These are phyloP conservation scores for Cottoperca gobio DNA, from an alignment of 2,797 vertebrate species.

Conservation along the genomic window DNA sequence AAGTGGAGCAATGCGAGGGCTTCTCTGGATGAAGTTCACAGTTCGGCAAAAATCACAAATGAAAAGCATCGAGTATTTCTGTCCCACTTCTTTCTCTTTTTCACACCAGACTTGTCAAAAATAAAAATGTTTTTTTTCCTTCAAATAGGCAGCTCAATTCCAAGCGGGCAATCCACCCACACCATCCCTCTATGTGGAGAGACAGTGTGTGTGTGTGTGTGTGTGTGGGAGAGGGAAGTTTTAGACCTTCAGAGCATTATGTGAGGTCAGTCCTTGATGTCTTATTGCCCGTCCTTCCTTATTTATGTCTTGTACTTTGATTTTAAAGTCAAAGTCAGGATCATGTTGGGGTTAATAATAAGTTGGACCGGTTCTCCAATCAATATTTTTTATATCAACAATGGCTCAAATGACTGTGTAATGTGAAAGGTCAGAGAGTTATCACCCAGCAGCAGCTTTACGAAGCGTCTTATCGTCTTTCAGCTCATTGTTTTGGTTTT, in stretches of 20 bases:
- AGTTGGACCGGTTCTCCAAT: slow-evolving; percentile 29
- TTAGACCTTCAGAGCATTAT: slow-evolving; percentile 40
- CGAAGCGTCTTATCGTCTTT: slow-evolving; percentile 1
- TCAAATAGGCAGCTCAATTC: slow-evolving; percentile 44
- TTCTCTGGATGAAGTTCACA: slow-evolving; percentile 18
- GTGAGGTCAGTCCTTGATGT: slow-evolving; percentile 48
- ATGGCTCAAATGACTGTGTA: slow-evolving; percentile 18
- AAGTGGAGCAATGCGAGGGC: slow-evolving; percentile 7
- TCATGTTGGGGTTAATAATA: not conserved
- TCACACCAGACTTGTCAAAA: slow-evolving; percentile 32
- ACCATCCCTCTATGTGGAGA: slow-evolving; percentile 39
- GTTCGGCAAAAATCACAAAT: slow-evolving; percentile 33
- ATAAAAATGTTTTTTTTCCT: slow-evolving; percentile 19
- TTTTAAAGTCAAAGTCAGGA: slow-evolving; percentile 32
- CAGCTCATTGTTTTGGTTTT: slow-evolving; percentile 26
- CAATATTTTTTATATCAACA: slow-evolving; percentile 39
- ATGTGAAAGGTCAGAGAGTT: slow-evolving; percentile 31
- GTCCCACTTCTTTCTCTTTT: slow-evolving; percentile 7
- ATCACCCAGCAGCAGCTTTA: not conserved
- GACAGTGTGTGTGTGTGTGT: slow-evolving; percentile 18
- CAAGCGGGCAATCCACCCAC: slow-evolving; percentile 35
- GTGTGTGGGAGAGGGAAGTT: slow-evolving; percentile 8
- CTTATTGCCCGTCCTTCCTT: slow-evolving; percentile 29
- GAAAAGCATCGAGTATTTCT: not conserved
- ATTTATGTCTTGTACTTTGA: slow-evolving; percentile 43